Evolutionary conservation across 2,113 vertebrate species (phyloP), one percentile per base, ranked within the genome.

Genomic region (Cairina moschata): DNA sequence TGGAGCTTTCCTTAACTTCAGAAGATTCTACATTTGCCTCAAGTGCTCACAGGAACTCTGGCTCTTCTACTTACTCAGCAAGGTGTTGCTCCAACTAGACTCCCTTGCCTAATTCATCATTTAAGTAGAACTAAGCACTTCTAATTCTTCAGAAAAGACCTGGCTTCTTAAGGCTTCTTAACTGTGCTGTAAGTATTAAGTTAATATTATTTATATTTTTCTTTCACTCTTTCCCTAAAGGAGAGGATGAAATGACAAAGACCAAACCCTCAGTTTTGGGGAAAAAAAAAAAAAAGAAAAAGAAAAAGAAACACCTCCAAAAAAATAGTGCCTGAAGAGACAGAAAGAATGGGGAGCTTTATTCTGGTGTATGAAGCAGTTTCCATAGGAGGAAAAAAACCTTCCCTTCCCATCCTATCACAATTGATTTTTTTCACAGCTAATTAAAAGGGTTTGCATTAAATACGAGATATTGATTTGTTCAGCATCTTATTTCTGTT

Each of bases 401-500:
- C 9, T 78, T 87, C 8, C 31, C 12, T 65, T 91, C 44, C 14
- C 5, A 83, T 56, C 16, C 25, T 40, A 40, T 58, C 7, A 3
- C 7, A 65, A 56, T 52, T 90, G 48, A 91, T 83, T 95, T 60
- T 60, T 88, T 91, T 38, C 67, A 31, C 29, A 44, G 38, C 72
- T 96, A 92, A 90, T 94, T 94, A 86, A 65, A 88, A 83, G 18
- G 2, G 8, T 87, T 91, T 94, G 17, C 46, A 79, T 92, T 95
- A 78, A 91, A 88, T 75, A 81, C n/a, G 56, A 83, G 17, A 8
- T 82, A 96, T 93, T 77, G 80, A 96, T 95, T 94, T 68, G 65
- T 76, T 83, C 67, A 78, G 32, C 28, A 67, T 92, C 65, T 81
- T 94, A 88, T 84, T 91, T 94, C 60, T 89, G n/a, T 32, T 91